phyloP scores from a whole-genome alignment of 2,797 vertebrate species.

The Acrossocheilus fasciatus region DNA sequence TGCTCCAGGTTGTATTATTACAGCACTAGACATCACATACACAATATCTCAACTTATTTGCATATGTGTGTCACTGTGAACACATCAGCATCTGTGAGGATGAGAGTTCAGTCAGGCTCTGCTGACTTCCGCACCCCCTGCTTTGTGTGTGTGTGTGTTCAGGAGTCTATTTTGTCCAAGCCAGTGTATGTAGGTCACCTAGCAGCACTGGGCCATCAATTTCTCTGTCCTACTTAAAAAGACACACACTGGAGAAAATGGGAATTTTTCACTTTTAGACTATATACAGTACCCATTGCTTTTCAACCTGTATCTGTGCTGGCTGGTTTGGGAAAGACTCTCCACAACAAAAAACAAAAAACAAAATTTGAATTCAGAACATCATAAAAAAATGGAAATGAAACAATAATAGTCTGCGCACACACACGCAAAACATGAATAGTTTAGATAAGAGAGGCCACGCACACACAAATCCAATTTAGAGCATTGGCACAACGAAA shows the following conservation, averaged over 20 bases:
- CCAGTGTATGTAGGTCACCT: constrained; percentile 74
- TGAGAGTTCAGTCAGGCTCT: constrained; percentile 43
- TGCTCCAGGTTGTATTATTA: constrained; percentile 6
- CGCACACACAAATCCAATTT: constrained; percentile 62
- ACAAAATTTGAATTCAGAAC: constrained; percentile 52
- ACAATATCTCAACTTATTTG: constrained; percentile 30
- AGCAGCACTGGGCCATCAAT: constrained; percentile 72
- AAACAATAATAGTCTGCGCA: constrained; percentile 52
- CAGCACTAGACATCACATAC: neutral
- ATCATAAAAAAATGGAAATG: constrained; percentile 49
- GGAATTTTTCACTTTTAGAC: constrained; percentile 62
- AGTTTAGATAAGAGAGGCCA: constrained; percentile 58
- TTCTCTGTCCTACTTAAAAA: constrained; percentile 73
- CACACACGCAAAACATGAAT: constrained; percentile 47
- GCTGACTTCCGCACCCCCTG: constrained; percentile 58
- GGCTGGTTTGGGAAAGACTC: constrained; percentile 46
- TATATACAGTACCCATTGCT: constrained; percentile 46
- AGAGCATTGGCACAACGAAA: constrained; percentile 46
- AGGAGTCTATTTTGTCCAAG: constrained; percentile 67
- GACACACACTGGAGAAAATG: constrained; percentile 65
- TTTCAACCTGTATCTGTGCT: constrained; percentile 41
- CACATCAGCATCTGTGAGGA: constrained; percentile 58
- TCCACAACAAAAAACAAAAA: constrained; percentile 42
- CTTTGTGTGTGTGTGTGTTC: constrained; percentile 52
- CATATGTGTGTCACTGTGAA: constrained; percentile 48